Evolutionary conservation across 2,797 vertebrate species (phyloP).

Genomic region (Mareca penelope): DNA sequence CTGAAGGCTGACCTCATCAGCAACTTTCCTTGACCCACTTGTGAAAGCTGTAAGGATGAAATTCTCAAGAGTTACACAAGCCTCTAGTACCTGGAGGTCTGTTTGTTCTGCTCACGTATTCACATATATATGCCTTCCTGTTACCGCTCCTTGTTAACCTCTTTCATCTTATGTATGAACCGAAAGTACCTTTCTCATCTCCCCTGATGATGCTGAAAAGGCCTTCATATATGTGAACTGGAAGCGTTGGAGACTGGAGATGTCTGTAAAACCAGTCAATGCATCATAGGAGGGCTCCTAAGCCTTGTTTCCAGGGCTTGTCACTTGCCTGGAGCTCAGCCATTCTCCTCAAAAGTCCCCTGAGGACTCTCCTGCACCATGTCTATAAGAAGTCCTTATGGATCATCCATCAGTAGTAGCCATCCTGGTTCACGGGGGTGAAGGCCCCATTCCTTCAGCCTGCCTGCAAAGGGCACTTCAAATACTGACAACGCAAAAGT

Average conservation of each 20-base stretch:
- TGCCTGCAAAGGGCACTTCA: neutral
- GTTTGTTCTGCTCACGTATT: neutral
- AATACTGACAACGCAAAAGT: neutral
- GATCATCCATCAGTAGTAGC: neutral
- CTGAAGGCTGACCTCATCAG: constrained; percentile 5
- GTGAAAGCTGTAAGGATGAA: neutral
- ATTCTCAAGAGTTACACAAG: neutral
- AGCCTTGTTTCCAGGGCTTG: neutral
- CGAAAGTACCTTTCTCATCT: neutral
- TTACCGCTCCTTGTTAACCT: neutral
- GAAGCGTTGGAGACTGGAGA: neutral
- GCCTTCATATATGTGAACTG: neutral
- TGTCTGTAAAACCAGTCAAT: neutral
- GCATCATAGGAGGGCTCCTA: neutral
- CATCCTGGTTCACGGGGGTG: neutral
- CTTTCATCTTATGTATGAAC: neutral
- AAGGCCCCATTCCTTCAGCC: neutral
- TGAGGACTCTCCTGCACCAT: neutral
- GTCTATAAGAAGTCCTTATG: neutral
- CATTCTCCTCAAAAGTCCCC: neutral
- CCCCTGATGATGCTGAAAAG: constrained; percentile 5
- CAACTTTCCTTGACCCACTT: neutral
- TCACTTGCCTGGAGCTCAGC: neutral
- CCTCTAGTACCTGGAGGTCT: neutral
- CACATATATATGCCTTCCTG: neutral